Evolutionary conservation across 2,797 vertebrate genomes (phyloP), one percentile per base, ranked within the genome.

Genomic region (Xenops minutus): DNA sequence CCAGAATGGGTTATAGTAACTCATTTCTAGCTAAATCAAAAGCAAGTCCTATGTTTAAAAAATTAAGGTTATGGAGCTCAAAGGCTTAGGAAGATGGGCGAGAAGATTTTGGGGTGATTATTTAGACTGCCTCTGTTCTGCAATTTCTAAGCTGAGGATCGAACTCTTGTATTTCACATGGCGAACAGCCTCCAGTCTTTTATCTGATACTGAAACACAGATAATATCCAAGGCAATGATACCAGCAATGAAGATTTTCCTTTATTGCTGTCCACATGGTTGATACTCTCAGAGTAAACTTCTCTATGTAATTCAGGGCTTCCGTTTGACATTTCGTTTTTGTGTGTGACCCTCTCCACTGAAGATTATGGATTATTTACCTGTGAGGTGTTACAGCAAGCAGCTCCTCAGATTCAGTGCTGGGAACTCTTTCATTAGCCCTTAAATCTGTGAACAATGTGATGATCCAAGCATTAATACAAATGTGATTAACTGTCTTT

Each of bases 401-500:
- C 73, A 52, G 83, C 77, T 81, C 92, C 63, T 88, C 73, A 20
- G 48, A 49, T 71, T 84, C 61, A 39, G 19, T 76, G 71, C 76
- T 68, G 68, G 62, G 71, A 90, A 86, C 91, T 95, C 74, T 96
- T 95, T 89, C 77, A 76, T 71, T 87, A 92, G 77, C 88, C 67
- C 39, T 85, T 82, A 79, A 90, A 44, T 84, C 85, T 93, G 22
- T 66, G 73, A 82, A 92, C 71, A 88, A 75, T 64, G 58, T 51
- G 73, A 69, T 86, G 72, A 95, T 93, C 78, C 88, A 88, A 46
- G 71, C 77, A 71, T 92, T 96, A 84, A 83, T 95, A 89, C 74
- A 93, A 88, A 90, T 95, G 77, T 71, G 85, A 93, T 96, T 97
- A 97, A 97, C 74, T 30, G 63, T 96, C 92, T 96, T 96, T 95